A percentile compares a stretch with the other conserved stretches of the same genome.
phyloP scores from a whole-genome alignment of 2,888 invertebrate species.

The Cosmopolites sordidus region DNA sequence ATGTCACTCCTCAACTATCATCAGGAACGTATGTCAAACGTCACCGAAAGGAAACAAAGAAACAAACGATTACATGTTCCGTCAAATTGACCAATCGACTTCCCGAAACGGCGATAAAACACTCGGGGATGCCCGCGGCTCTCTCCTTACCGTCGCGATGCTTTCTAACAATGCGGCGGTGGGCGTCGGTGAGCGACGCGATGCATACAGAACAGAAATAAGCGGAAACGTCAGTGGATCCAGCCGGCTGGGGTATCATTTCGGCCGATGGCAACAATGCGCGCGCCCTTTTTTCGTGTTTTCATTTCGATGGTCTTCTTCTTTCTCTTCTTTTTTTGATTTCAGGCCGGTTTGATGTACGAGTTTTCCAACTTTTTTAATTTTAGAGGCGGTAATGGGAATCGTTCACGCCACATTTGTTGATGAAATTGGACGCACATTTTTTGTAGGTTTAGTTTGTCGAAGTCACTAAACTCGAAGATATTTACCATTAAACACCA shows the following conservation, averaged over 20 bases:
- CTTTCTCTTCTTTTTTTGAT: neutral
- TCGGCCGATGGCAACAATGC: slow-evolving; percentile 19
- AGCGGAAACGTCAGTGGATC: slow-evolving; percentile 18
- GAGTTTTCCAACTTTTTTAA: slow-evolving; percentile 27
- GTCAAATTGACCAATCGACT: no score
- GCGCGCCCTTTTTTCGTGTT: slow-evolving; percentile 21
- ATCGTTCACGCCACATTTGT: slow-evolving; percentile 25
- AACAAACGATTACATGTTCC: no score
- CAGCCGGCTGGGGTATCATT: slow-evolving; percentile 15
- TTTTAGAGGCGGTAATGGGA: slow-evolving; percentile 20
- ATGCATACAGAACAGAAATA: slow-evolving; percentile 27
- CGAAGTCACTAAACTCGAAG: no score
- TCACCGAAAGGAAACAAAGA: no score
- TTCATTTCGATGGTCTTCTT: slow-evolving; percentile 3
- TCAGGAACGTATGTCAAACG: no score
- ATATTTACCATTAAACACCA: no score
- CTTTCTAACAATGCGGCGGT: slow-evolving; percentile 10
- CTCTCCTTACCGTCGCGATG: slow-evolving; percentile 19
- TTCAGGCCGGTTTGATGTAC: slow-evolving; percentile 14
- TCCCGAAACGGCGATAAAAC: no score
- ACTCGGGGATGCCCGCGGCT: neutral
- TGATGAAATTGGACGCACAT: slow-evolving; percentile 22
- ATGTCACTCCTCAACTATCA: no score
- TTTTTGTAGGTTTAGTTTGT: no score
- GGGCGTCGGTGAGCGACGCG: slow-evolving; percentile 25